These are phyloP conservation scores for Acronicta leporina DNA, from an alignment of 2,888 invertebrate species.

Conservation along the genomic window DNA sequence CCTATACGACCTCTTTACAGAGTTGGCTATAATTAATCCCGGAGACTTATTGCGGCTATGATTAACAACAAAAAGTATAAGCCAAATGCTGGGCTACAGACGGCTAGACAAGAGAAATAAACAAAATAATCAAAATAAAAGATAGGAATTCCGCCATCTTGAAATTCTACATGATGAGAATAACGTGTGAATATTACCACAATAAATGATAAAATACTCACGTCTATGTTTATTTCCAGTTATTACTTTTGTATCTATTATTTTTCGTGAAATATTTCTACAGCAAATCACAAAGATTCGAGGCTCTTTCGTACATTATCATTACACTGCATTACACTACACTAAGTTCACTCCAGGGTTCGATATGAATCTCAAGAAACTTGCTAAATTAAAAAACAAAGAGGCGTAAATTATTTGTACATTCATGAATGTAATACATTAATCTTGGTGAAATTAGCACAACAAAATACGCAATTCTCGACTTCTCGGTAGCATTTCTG, in stretches of 20 bases:
- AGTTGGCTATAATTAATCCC: slow-evolving; percentile 26
- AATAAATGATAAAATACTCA: slow-evolving; percentile 63
- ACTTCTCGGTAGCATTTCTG: not conserved
- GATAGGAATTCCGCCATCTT: slow-evolving; percentile 79
- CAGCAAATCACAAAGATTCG: slow-evolving; percentile 47
- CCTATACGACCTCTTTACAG: slow-evolving; percentile 59
- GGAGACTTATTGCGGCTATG: slow-evolving; percentile 18
- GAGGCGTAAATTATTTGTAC: slow-evolving; percentile 59
- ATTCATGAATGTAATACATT: slow-evolving; percentile 59
- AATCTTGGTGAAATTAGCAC: slow-evolving; percentile 62
- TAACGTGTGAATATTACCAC: slow-evolving; percentile 29
- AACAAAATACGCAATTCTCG: slow-evolving; percentile 79
- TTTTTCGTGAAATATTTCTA: slow-evolving; percentile 55
- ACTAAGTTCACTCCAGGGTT: slow-evolving; percentile 24
- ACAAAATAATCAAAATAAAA: slow-evolving; percentile 71
- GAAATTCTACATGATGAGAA: slow-evolving; percentile 53
- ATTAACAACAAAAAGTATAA: slow-evolving; percentile 35
- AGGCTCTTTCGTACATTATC: slow-evolving; percentile 47
- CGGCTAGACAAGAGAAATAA: slow-evolving; percentile 48
- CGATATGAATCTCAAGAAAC: slow-evolving; percentile 42
- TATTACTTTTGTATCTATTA: slow-evolving; percentile 34
- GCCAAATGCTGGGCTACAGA: slow-evolving; percentile 21
- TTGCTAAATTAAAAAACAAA: slow-evolving; percentile 47
- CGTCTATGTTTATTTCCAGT: slow-evolving; percentile 66
- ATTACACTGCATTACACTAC: slow-evolving; percentile 7